Evolutionary conservation across 2,797 vertebrate genomes (phyloP), one percentile per base, ranked within the genome.

Genomic region (Cynodonichthys magdalenae): DNA sequence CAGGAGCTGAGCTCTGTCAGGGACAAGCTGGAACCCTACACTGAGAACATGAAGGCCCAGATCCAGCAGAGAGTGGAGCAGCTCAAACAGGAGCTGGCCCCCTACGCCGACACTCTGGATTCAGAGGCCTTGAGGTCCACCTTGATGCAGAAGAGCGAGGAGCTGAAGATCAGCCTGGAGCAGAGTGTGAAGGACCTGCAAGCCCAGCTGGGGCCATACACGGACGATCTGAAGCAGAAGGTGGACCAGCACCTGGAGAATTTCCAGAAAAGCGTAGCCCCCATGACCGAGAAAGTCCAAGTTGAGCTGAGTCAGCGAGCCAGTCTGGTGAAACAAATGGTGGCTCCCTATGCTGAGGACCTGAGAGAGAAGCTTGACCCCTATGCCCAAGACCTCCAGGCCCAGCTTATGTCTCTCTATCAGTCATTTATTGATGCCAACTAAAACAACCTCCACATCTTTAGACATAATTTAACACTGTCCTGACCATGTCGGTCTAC

Each of bases 281-380:
- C 93, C 14, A 66, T 94, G 87, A 74, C 87, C 0, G 68, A 90
- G 54, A 87, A 86, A 49, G 77, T 94, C 58, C 92, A 93, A 63
- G 44, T 66, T 15, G 87, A 90, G 77, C 70, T 93, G 52, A 81
- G 44, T 27, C 87, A 91, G 48, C 87, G 84, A 78, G 87, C 89
- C 39, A 74, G 75, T 67, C 57, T 77, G 60, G 85, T 94, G 52
- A 92, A 91, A 53, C 88, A 93, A 66, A 88, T 91, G 74, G 82
- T 94, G 42, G 82, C 88, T 18, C 93, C 93, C 47, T 94, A 94
- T 0, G 92, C 93, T 27, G 93, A 94, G 61, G 93, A 94, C 53
- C 72, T 94, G 73, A 92, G 45, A 54, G 88, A 85, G 41, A 93
- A 89, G 61, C 81, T 95, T 27, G 85, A 91, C 67, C 91, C 89